Base-by-base conservation (phyloP, 2,113 vertebrate species). In the Loxodonta africana region DNA sequence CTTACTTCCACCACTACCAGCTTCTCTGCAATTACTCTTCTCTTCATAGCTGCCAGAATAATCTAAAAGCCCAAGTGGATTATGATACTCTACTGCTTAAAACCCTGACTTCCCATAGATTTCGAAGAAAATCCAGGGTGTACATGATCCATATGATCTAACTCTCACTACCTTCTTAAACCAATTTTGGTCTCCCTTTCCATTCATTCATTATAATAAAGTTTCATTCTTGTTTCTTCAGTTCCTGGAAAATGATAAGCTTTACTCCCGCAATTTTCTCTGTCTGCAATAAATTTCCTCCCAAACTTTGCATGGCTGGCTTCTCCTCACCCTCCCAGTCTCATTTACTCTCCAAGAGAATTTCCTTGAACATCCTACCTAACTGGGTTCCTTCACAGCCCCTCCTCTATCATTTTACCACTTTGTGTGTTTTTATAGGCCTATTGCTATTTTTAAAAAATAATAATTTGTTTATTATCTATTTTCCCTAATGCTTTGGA, bases 1-100 rank as follows among this genome's bases (percentile, higher is more conserved):
- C 62, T 80, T 85, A 3, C 51, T 48, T 83, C 57, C 25, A 41
- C 8, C 5, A 11, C 18, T 41, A 30, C 51, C 7, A 62, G 71
- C 57, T 88, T 83, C 51, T 83, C 28, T 93, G 48, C 9, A n/a
- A 76, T 91, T 30, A 26, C 41, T 96, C 23, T 86, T 88, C n/a
- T 76, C 71, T 74, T 90, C 25, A 78, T 21, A 74, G 15, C 10
- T 71, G 5, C 62, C 51, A 48, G 67, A 87, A 83, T 60, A 18
- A 93, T 51, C 28, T 57, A 60, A 88, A 92, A 82, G 21, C 57
- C 41, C n/a, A 83, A 69, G 33, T 25, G 11, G 41, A 94, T 51
- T 26, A 17, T 44, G 4, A 37, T 65, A 53, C 30, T 83, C n/a
- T 85, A 62, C 11, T 26, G 6, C 57, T 17, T 69, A 81, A 90